A percentile compares a stretch with the other conserved stretches of the same genome.
phyloP scores from a whole-genome alignment of 2,113 vertebrate species.

The Nannobrachium achirus region DNA sequence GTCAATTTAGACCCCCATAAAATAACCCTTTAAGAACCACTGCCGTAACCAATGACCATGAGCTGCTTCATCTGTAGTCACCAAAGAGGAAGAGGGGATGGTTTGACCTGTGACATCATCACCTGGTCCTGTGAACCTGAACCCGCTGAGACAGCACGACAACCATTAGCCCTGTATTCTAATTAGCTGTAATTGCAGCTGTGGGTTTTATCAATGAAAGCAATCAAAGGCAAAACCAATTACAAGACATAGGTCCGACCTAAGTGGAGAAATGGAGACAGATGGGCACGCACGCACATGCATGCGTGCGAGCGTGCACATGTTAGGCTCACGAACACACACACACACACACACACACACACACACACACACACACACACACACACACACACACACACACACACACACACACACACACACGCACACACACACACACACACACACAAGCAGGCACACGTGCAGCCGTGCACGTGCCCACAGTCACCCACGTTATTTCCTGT shows the following conservation, averaged over 20 bases:
- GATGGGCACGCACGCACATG: not conserved
- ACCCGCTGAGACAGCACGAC: slow-evolving; percentile 12
- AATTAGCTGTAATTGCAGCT: slow-evolving; percentile 63
- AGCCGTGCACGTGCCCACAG: not conserved
- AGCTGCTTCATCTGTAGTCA: no score
- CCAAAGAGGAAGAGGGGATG: not conserved
- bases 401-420: slow-evolving; percentile 1
- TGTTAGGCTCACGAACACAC: not conserved
- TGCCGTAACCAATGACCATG: no score
- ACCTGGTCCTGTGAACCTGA: slow-evolving; percentile 7
- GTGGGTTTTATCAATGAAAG: slow-evolving; percentile 47
- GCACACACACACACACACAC: slow-evolving; percentile 16
- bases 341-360: not conserved
- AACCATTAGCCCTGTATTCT: slow-evolving; percentile 36
- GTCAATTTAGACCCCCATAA: no score
- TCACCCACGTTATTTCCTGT: not conserved
- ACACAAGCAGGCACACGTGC: slow-evolving; percentile 67
- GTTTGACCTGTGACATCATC: slow-evolving; percentile 14
- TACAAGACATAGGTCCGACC: slow-evolving; percentile 58
- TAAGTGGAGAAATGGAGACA: slow-evolving; percentile 34
- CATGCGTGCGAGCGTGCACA: slow-evolving; percentile 1
- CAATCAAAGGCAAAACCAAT: slow-evolving; percentile 61
- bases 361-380: not conserved
- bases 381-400: slow-evolving; percentile 19
- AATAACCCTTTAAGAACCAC: no score